A percentile compares a stretch with the other conserved stretches of the same genome.
Conservation (phyloP, 2,888 invertebrate species). For the Callinectes sapidus region DNA sequence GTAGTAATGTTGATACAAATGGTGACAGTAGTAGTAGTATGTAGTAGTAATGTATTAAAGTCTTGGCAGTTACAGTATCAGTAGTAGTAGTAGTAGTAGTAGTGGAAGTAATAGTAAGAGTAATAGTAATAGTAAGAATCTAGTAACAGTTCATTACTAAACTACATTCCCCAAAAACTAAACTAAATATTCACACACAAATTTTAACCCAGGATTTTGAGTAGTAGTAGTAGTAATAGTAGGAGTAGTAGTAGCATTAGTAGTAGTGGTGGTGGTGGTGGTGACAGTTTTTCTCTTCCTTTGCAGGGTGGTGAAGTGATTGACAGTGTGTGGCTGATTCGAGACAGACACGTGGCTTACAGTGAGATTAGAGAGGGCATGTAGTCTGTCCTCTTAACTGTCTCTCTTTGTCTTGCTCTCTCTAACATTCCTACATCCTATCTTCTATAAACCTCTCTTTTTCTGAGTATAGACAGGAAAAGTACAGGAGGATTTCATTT, state of each 20-base stretch:
- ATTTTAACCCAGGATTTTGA: not conserved
- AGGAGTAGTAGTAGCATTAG: not conserved
- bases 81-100: not conserved
- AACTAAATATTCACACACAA: too few species aligned
- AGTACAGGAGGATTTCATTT: not conserved
- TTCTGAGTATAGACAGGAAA: too few species aligned
- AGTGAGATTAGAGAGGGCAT: not conserved
- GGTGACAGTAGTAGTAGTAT: not conserved
- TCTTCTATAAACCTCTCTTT: too few species aligned
- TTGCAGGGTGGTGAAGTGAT: conserved; percentile 55
- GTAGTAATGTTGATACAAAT: not conserved
- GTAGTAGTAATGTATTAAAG: not conserved
- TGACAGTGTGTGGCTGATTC: conserved; percentile 52
- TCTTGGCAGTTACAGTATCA: too few species aligned
- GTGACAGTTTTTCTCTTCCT: not conserved
- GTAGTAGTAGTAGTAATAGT: not conserved
- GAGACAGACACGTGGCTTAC: conserved; percentile 52
- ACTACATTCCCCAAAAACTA: too few species aligned
- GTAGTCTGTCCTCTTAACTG: too few species aligned
- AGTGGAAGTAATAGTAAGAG: not conserved
- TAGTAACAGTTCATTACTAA: not conserved
- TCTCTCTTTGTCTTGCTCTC: too few species aligned
- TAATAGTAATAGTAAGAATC: too few species aligned
- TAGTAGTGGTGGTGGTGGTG: not conserved
- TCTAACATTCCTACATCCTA: too few species aligned